Evolutionary conservation across 1,140 invertebrate species (phyloP).

Genomic region (Bombus huntii): DNA sequence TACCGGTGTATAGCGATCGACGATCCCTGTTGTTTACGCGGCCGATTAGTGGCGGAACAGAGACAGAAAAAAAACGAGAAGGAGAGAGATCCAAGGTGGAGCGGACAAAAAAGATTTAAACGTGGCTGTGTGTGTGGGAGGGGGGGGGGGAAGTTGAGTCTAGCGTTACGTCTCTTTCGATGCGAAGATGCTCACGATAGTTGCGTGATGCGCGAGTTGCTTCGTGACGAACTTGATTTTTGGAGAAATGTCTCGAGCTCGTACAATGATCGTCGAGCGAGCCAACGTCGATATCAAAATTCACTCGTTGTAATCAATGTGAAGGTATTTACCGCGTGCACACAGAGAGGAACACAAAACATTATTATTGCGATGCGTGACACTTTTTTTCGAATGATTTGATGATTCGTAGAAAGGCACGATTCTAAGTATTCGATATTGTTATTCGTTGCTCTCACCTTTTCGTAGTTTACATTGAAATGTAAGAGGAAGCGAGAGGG

Average conservation of each 20-base stretch:
- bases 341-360: background rate
- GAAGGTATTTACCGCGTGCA: background rate
- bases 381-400: background rate
- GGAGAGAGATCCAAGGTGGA: background rate
- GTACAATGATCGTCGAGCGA: background rate
- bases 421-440: conserved; percentile 20
- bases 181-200: conserved; percentile 16
- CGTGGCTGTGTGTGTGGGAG: background rate
- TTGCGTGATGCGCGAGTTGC: background rate
- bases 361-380: conserved; percentile 3
- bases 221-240: background rate
- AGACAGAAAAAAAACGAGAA: background rate
- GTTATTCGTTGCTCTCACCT: background rate
- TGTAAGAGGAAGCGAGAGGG: background rate
- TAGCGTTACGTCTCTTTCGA: background rate
- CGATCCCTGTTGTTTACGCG: conserved; percentile 28
- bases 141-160: no score
- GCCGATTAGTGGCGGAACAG: conserved; percentile 20
- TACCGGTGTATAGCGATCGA: conserved; percentile 33
- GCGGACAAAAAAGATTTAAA: conserved; percentile 29
- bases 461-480: background rate
- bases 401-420: conserved; percentile 3
- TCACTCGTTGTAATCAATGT: no score
- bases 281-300: background rate
- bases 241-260: background rate